Evolutionary conservation across 2,888 invertebrate genomes (phyloP).

Genomic region (Yponomeuta sedellus): DNA sequence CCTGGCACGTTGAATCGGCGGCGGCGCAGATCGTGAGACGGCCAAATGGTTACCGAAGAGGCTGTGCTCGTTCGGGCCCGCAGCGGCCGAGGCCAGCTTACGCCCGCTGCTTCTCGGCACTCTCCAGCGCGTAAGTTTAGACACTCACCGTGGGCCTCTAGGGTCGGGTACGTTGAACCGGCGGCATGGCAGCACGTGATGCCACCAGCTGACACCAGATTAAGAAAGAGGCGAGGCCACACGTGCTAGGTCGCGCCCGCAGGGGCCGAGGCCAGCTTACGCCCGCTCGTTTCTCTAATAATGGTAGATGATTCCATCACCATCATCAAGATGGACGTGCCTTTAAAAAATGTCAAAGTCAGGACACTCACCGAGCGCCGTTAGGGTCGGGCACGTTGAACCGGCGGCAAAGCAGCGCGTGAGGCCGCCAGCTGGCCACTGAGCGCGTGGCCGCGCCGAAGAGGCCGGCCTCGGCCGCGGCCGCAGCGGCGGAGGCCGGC

Average conservation of each 20-base stretch:
- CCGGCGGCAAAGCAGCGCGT: slow-evolving; percentile 88
- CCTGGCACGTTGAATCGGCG: too few relatives aligned
- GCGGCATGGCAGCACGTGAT: slow-evolving; percentile 88
- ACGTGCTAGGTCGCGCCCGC: too few relatives aligned
- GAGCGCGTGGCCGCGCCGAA: slow-evolving; percentile 86
- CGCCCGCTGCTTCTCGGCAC: not conserved
- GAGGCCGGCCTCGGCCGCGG: slow-evolving; percentile 80
- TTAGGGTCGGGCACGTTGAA: slow-evolving; percentile 96
- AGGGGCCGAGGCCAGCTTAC: too few relatives aligned
- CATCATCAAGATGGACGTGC: too few relatives aligned
- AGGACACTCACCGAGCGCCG: slow-evolving; percentile 37
- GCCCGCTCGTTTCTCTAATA: too few relatives aligned
- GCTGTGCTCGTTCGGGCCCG: too few relatives aligned
- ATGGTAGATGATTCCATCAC: too few relatives aligned
- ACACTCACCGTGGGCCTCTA: slow-evolving; percentile 52
- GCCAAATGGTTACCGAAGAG: too few relatives aligned
- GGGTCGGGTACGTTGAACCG: slow-evolving; percentile 96
- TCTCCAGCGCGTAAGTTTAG: too few relatives aligned
- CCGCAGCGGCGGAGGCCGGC: slow-evolving; percentile 46
- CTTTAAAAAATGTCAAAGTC: too few relatives aligned
- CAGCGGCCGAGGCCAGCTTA: slow-evolving; percentile 84
- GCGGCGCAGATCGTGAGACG: too few relatives aligned
- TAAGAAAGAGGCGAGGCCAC: too few relatives aligned
- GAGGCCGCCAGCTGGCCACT: slow-evolving; percentile 87
- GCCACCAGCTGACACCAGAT: slow-evolving; percentile 90